Evolutionary conservation across 2,113 vertebrate genomes (phyloP).

Genomic region (Ranitomeya variabilis): DNA sequence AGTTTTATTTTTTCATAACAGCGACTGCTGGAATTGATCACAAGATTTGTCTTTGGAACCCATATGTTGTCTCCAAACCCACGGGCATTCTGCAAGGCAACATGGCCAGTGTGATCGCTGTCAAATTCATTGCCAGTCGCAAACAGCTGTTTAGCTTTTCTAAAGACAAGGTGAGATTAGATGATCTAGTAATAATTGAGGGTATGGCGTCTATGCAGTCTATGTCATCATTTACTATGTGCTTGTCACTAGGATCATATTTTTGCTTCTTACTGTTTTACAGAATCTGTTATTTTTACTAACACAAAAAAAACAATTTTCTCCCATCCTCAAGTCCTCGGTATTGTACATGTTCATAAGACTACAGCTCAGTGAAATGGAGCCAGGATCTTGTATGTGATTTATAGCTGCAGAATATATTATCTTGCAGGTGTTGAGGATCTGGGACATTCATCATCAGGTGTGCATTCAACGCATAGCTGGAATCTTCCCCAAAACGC

Average conservation of each 20-base stretch:
- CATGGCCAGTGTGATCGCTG: conserved; percentile 71
- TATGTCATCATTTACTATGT: neutral
- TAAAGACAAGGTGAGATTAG: conserved; percentile 76
- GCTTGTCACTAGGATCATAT: neutral
- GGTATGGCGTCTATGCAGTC: neutral
- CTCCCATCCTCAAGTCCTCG: neutral
- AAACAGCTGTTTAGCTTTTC: conserved; percentile 84
- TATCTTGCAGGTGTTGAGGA: conserved; percentile 68
- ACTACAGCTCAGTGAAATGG: neutral
- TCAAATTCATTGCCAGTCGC: conserved; percentile 75
- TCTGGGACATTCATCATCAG: conserved; percentile 70
- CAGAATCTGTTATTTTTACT: neutral
- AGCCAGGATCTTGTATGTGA: neutral
- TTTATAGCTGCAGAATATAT: neutral
- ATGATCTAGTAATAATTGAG: neutral
- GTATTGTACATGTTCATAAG: neutral
- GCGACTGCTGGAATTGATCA: conserved; percentile 81
- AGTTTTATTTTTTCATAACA: conserved; percentile 61
- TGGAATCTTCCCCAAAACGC: conserved; percentile 66
- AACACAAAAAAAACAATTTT: neutral
- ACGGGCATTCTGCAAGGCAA: conserved; percentile 75
- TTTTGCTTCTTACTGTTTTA: neutral
- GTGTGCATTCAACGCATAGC: conserved; percentile 69
- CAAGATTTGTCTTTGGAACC: conserved; percentile 82
- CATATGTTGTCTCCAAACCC: conserved; percentile 76